Percentiles rank a stretch among this genome's conserved stretches.
These are phyloP conservation scores for Epinephelus fuscoguttatus DNA, from an alignment of 2,113 vertebrate species.

Conservation along the genomic window DNA sequence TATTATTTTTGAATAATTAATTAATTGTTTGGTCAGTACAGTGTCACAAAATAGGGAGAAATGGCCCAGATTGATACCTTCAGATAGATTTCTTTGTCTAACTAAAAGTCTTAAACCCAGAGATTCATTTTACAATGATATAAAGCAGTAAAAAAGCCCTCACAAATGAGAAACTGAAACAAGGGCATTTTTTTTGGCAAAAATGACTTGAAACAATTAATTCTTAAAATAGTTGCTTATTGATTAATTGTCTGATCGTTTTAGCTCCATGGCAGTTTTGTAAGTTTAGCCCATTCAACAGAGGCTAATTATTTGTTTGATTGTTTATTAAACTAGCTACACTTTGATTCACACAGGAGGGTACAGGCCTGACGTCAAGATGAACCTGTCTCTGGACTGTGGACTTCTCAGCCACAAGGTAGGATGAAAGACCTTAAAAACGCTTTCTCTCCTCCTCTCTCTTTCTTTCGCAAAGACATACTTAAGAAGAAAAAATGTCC, in stretches of 20 bases:
- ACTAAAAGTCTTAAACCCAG: too few relatives aligned
- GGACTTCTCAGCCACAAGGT: constrained; percentile 15
- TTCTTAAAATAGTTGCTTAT: neutral
- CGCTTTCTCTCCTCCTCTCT: neutral
- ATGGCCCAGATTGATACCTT: neutral
- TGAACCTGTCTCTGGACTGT: neutral
- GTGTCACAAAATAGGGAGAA: too few relatives aligned
- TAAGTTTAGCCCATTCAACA: neutral
- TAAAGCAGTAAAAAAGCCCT: too few relatives aligned
- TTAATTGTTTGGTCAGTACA: too few relatives aligned
- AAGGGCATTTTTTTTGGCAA: neutral
- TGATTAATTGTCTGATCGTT: neutral
- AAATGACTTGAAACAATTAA: neutral
- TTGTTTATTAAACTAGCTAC: neutral
- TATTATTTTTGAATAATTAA: too few relatives aligned
- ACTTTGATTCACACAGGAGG: constrained; percentile 21
- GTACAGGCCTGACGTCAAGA: neutral
- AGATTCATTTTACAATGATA: too few relatives aligned
- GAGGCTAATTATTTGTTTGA: neutral
- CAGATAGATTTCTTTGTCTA: too few relatives aligned
- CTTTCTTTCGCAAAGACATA: neutral
- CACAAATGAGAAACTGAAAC: neutral
- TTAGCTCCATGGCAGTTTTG: neutral
- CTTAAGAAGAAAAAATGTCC: neutral
- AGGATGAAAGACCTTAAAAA: neutral